Evolutionary conservation across 2,888 invertebrate species (phyloP).

Genomic region (Meiosimyza platycephala): DNA sequence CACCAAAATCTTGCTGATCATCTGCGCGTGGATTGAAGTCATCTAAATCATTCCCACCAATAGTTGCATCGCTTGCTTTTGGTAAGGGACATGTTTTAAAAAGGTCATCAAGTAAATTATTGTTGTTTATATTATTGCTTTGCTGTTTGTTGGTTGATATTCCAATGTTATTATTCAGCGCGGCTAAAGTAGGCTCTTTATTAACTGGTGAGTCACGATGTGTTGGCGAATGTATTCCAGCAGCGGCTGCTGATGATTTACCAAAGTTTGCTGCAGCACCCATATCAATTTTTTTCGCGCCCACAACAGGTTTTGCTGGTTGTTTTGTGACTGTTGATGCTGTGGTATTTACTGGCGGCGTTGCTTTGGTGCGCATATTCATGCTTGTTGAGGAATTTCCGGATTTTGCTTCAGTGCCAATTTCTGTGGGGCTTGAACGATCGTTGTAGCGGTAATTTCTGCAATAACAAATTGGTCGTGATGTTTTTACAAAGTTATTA

Average conservation of each 20-base stretch:
- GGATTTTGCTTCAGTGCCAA: constrained; percentile 56
- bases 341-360: constrained; percentile 55
- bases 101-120: constrained; percentile 71
- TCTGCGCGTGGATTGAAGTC: constrained; percentile 67
- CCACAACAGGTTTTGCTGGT: constrained; percentile 63
- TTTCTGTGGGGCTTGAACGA: constrained; percentile 63
- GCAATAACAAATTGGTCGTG: constrained; percentile 14
- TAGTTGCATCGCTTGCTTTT: constrained; percentile 48
- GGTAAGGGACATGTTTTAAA: constrained; percentile 69
- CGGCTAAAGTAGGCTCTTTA: constrained; percentile 38
- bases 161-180: constrained; percentile 44
- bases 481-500: neutral
- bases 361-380: constrained; percentile 58
- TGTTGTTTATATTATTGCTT: constrained; percentile 58
- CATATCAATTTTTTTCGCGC: constrained; percentile 71
- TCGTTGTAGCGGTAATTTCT: constrained; percentile 67
- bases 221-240: constrained; percentile 67
- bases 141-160: constrained; percentile 41
- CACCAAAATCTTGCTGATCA: constrained; percentile 77
- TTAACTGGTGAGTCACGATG: constrained; percentile 65
- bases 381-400: constrained; percentile 55
- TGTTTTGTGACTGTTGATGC: constrained; percentile 67
- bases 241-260: constrained; percentile 62
- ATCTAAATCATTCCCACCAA: constrained; percentile 68
- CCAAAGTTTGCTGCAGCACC: constrained; percentile 79